Percentiles rank a stretch among this genome's conserved stretches.
These are phyloP conservation scores for Chromoteleia sp. DNA, from an alignment of 2,888 invertebrate species.

Conservation along the genomic window DNA sequence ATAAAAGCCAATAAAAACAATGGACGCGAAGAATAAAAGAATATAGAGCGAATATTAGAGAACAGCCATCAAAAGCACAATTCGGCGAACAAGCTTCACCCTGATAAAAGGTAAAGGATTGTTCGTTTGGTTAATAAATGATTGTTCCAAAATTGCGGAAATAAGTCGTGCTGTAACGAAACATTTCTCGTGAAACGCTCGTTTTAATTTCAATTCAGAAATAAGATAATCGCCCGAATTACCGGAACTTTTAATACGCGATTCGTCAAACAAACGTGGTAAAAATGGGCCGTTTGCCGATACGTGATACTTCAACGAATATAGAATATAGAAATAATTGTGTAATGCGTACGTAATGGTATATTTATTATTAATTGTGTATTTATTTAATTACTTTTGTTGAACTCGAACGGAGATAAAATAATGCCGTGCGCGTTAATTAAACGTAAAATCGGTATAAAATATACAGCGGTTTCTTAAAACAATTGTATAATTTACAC, in stretches of 20 bases:
- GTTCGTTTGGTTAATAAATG: slow-evolving; percentile 33
- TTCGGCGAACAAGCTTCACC: slow-evolving; percentile 32
- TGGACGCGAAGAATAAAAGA: slow-evolving; percentile 52
- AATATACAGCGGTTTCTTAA: no score
- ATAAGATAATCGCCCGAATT: no score
- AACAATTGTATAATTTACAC: background rate
- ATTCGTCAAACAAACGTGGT: no score
- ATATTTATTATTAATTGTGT: background rate
- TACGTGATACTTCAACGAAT: no score
- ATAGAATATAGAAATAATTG: no score
- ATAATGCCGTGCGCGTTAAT: background rate
- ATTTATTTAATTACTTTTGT: slow-evolving; percentile 3
- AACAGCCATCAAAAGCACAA: slow-evolving; percentile 45
- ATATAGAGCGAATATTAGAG: slow-evolving; percentile 63
- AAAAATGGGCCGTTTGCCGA: no score
- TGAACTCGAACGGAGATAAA: background rate
- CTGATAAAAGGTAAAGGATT: slow-evolving; percentile 47
- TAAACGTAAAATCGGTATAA: slow-evolving; percentile 4
- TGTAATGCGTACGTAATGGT: background rate
- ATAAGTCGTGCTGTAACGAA: background rate
- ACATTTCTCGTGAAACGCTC: background rate
- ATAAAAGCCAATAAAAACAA: slow-evolving; percentile 52
- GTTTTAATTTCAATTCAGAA: background rate
- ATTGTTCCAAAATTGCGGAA: slow-evolving; percentile 19
- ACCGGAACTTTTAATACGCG: no score